Percentiles rank a stretch among this genome's conserved stretches.
Conservation (phyloP, 2,797 vertebrate species). For the Acridotheres tristis region DNA sequence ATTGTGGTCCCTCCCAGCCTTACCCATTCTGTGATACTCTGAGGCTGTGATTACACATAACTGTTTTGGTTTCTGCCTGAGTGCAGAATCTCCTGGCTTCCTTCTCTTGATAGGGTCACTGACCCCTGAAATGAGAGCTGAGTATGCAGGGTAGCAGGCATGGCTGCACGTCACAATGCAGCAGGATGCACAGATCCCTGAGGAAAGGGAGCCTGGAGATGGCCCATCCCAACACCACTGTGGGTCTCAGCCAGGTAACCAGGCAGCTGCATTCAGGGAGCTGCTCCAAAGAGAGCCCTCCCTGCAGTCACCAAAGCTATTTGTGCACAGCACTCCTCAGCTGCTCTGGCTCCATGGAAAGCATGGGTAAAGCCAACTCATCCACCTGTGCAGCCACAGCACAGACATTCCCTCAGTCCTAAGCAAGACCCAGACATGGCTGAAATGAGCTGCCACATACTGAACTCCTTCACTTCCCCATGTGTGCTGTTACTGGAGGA, state of each 20-base stretch:
- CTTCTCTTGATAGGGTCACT: neutral
- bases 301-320: neutral
- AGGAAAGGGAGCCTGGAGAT: neutral
- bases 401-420: neutral
- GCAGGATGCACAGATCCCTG: neutral
- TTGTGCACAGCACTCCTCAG: neutral
- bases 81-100: neutral
- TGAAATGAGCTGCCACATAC: neutral
- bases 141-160: neutral
- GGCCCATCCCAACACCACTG: neutral
- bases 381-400: neutral
- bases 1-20: neutral
- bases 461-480: neutral
- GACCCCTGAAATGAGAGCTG: fast-evolving
- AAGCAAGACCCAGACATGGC: neutral
- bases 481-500: neutral
- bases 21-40: neutral
- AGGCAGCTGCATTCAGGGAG: neutral
- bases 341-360: neutral
- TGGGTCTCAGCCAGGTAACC: neutral
- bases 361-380: neutral
- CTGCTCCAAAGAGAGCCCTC: neutral
- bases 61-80: neutral
- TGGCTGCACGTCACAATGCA: neutral
- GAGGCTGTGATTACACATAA: neutral